Percentiles rank a stretch among this genome's conserved stretches.
These are phyloP conservation scores for Suillia variegata DNA, from an alignment of 2,888 invertebrate species.

Conservation along the genomic window DNA sequence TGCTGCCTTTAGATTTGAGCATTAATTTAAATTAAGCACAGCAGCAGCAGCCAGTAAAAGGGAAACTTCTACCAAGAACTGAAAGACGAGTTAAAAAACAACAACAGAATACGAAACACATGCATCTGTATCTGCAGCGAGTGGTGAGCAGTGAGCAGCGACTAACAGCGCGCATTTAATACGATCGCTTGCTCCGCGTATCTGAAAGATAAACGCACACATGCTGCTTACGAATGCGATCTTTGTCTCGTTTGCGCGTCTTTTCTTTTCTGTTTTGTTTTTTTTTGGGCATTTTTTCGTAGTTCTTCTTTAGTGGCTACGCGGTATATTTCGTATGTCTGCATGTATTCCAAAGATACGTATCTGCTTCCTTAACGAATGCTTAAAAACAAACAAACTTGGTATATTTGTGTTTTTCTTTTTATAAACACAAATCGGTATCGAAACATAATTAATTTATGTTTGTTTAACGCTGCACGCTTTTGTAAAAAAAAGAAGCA, in stretches of 20 bases:
- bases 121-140: background rate
- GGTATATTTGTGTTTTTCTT: no score
- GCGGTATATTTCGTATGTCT: background rate
- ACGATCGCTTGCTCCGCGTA: no score
- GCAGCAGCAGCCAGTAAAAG: background rate
- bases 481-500: constrained; percentile 6
- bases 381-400: constrained; percentile 50
- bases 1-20: constrained; percentile 3
- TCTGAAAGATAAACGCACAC: no score
- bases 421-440: constrained; percentile 45
- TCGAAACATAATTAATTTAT: constrained; percentile 51
- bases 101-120: background rate
- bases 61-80: background rate
- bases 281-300: background rate
- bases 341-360: constrained; percentile 1
- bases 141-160: no score
- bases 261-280: background rate
- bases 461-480: constrained; percentile 44
- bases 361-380: constrained; percentile 1
- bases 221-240: background rate
- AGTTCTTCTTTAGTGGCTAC: background rate
- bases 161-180: no score
- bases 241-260: background rate
- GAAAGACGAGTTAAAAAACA: background rate
- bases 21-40: constrained; percentile 40